Conservation (phyloP, 1,140 invertebrate genomes). For the Ceratina calcarata region DNA sequence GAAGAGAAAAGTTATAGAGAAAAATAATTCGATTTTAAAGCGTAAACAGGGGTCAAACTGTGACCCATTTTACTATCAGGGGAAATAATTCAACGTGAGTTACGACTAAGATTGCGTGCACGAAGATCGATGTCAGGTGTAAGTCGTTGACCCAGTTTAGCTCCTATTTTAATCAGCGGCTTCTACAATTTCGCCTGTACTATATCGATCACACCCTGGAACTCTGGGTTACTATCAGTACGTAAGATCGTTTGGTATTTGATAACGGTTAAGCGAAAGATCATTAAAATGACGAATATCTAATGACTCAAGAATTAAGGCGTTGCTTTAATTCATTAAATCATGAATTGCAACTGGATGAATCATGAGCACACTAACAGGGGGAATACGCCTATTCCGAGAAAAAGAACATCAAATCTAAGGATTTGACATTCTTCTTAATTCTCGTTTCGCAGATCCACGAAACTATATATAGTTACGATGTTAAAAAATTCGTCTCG, state of each 20-base stretch:
- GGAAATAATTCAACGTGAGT: conserved; percentile 45
- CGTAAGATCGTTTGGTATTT: no score
- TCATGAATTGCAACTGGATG: conserved; percentile 20
- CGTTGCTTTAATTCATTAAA: background rate
- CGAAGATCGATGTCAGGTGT: conserved; percentile 34
- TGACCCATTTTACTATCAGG: conserved; percentile 49
- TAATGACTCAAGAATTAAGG: background rate
- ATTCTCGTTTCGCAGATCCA: background rate
- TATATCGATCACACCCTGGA: conserved; percentile 16
- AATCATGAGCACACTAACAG: conserved; percentile 14
- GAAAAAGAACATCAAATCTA: background rate
- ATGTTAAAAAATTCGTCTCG: no score
- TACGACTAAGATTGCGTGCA: conserved; percentile 39
- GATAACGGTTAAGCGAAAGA: no score
- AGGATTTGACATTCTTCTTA: background rate
- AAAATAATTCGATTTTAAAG: conserved; percentile 24
- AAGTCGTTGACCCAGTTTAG: conserved; percentile 56
- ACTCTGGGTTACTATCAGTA: background rate
- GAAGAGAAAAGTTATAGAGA: background rate
- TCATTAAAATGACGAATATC: background rate
- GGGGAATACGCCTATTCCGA: background rate
- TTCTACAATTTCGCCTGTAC: conserved; percentile 31
- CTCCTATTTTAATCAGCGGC: conserved; percentile 51
- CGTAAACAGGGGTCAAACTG: background rate
- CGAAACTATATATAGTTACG: background rate